Conservation (phyloP, 2,797 vertebrate species). For the Siniperca obscura region DNA sequence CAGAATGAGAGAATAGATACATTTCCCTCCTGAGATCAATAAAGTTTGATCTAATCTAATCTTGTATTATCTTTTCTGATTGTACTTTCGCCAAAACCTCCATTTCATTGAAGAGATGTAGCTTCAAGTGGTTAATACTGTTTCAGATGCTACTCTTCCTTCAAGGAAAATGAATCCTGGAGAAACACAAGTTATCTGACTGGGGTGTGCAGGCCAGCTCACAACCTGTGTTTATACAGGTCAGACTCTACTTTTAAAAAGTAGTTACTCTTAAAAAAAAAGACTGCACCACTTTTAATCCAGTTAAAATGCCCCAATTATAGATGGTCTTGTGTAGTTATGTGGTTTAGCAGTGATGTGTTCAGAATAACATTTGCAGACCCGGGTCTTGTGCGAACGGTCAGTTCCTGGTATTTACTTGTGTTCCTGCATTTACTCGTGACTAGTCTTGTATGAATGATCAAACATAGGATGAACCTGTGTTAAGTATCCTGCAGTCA, state of each 20-base stretch:
- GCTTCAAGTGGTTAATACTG: neutral
- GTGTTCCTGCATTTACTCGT: neutral
- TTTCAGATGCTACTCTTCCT: neutral
- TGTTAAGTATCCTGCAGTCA: neutral
- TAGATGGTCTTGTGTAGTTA: constrained; percentile 10
- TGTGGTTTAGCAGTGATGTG: constrained; percentile 14
- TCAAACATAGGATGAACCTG: neutral
- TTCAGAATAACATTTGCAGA: constrained; percentile 18
- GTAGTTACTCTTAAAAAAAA: neutral
- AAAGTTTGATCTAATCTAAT: neutral
- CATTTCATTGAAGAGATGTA: neutral
- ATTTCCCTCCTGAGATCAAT: neutral
- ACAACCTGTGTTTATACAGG: constrained; percentile 10
- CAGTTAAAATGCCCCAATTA: constrained; percentile 22
- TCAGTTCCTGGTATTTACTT: neutral
- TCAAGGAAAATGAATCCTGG: neutral
- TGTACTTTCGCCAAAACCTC: neutral
- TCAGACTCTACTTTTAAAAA: neutral
- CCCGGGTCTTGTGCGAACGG: neutral
- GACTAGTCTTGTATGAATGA: neutral
- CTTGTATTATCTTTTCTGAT: neutral
- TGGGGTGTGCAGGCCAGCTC: neutral
- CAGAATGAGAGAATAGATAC: neutral
- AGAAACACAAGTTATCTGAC: constrained; percentile 3
- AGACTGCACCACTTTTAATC: constrained; percentile 13